These are phyloP conservation scores for Cheilosia urbana DNA, from an alignment of 2,888 invertebrate species.

Conservation along the genomic window DNA sequence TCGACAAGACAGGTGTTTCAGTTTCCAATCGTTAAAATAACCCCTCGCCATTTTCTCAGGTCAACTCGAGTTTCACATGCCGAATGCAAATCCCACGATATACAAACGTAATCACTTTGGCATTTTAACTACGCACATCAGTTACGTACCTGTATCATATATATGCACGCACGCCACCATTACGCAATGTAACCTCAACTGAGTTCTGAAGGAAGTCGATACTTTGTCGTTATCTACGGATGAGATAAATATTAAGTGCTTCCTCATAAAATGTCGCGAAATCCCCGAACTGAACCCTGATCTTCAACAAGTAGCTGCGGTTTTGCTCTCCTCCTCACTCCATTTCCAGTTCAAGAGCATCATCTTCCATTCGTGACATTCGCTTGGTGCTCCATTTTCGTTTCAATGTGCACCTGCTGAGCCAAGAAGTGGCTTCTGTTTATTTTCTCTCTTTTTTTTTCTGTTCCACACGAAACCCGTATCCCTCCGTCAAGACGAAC, in stretches of 20 bases:
- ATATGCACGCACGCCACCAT: background rate
- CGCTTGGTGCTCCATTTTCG: constrained; percentile 6
- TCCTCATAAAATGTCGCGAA: constrained; percentile 53
- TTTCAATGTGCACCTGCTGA: constrained; percentile 55
- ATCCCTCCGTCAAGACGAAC: background rate
- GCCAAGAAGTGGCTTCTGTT: constrained; percentile 47
- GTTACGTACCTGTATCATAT: no score
- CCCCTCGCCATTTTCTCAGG: no score
- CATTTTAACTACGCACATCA: no score
- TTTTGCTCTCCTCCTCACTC: background rate
- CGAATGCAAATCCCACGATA: no score
- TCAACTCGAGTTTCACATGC: no score
- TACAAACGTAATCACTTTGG: no score
- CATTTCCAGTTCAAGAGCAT: background rate
- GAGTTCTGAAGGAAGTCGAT: background rate
- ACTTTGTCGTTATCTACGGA: constrained; percentile 22
- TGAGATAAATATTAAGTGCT: constrained; percentile 55
- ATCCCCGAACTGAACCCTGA: constrained; percentile 8
- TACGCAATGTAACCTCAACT: background rate
- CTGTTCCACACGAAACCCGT: background rate
- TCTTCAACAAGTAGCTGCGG: no score
- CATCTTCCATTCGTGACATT: constrained; percentile 22
- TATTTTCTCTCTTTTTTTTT: background rate
- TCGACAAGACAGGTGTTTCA: no score
- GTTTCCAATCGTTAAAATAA: no score